phyloP scores from a whole-genome alignment of 2,113 vertebrate species.

The Progne subis region DNA sequence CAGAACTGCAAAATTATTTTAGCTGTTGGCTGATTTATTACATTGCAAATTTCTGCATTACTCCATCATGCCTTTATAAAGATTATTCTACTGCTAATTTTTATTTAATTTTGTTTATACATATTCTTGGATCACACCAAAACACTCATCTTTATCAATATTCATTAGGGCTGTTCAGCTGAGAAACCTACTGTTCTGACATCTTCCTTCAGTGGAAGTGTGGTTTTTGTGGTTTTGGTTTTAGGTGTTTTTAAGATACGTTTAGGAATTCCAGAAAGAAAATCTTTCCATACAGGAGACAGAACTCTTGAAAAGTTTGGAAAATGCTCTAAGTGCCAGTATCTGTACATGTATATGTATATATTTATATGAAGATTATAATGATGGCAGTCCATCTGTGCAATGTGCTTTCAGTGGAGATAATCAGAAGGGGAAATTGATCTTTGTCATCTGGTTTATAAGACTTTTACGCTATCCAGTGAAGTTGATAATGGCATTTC shows the following conservation, averaged over 20 bases:
- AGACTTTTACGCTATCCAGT: fast-evolving
- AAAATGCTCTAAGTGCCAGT: not conserved
- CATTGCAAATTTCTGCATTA: not conserved
- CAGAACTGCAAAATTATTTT: not conserved
- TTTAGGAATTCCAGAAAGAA: not conserved
- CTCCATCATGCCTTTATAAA: fast-evolving
- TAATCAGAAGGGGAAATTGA: not conserved
- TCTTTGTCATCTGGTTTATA: not conserved
- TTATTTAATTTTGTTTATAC: not conserved
- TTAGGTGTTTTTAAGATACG: not conserved
- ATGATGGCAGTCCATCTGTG: not conserved
- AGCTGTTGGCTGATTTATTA: not conserved
- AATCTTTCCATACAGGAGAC: not conserved
- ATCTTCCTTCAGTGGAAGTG: not conserved
- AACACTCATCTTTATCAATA: not conserved
- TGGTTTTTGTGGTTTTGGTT: not conserved
- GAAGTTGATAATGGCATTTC: not conserved
- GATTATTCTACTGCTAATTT: not conserved
- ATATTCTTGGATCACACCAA: not conserved
- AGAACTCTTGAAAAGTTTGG: not conserved
- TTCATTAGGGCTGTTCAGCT: not conserved
- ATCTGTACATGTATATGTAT: not conserved
- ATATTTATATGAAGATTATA: not conserved
- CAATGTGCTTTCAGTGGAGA: not conserved
- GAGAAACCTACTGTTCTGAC: not conserved